A percentile compares a stretch with the other conserved stretches of the same genome.
phyloP scores from a whole-genome alignment of 2,888 invertebrate genomes.

The Lottia scabra region DNA sequence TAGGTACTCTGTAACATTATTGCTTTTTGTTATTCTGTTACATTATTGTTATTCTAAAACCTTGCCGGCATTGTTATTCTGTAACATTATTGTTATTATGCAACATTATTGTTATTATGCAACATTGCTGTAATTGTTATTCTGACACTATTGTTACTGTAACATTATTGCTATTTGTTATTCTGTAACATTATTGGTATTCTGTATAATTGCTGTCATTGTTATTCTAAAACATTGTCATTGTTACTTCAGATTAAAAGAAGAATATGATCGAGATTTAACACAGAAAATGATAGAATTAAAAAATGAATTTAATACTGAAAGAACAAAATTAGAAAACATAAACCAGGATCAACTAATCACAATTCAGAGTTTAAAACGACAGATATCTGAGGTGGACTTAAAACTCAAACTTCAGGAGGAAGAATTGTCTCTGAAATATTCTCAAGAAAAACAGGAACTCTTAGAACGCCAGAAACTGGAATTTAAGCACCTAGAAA shows the following conservation, averaged over 20 bases:
- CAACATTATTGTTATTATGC: no score
- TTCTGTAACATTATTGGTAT: no score
- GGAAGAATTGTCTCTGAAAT: conserved; percentile 32
- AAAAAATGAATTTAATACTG: conserved; percentile 33
- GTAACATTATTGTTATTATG: background rate
- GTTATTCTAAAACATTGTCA: background rate
- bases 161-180: no score
- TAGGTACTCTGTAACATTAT: no score
- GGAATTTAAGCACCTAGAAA: conserved; percentile 20
- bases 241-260: conserved; percentile 33
- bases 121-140: no score
- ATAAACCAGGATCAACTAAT: conserved; percentile 27
- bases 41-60: no score
- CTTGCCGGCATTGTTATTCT: background rate
- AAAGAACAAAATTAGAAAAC: conserved; percentile 28
- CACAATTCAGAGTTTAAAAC: conserved; percentile 30
- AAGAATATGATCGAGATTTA: conserved; percentile 34
- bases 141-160: no score
- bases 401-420: conserved; percentile 32
- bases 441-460: conserved; percentile 29
- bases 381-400: conserved; percentile 24
- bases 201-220: background rate
- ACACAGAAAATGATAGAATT: conserved; percentile 32
- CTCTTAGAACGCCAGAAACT: conserved; percentile 27
- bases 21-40: no score